phyloP scores from a whole-genome alignment of 2,797 vertebrate genomes.

The Caiman crocodilus region DNA sequence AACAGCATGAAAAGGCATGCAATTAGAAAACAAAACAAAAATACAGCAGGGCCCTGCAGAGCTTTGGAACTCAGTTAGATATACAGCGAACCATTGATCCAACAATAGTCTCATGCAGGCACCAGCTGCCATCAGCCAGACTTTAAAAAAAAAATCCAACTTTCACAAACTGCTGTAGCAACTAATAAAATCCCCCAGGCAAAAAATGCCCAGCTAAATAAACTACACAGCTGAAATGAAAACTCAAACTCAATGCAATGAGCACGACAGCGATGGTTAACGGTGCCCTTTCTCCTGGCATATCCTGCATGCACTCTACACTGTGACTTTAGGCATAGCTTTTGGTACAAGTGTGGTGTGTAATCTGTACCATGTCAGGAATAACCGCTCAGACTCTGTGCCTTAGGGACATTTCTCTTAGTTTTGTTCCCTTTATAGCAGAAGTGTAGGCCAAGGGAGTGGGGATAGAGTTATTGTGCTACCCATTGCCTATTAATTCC shows the following conservation, averaged over 20 bases:
- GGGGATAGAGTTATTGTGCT: neutral
- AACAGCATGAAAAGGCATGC: neutral
- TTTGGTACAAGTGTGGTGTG: no score
- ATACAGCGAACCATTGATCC: fast-evolving
- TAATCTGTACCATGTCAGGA: fast-evolving
- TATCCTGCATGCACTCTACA: neutral
- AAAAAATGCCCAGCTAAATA: neutral
- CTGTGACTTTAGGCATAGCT: neutral
- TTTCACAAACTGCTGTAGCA: fast-evolving
- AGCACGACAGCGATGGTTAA: neutral
- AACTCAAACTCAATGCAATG: neutral
- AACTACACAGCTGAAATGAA: neutral
- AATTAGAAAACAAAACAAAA: neutral
- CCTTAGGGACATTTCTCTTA: neutral
- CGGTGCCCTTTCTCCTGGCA: no score
- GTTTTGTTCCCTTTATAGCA: neutral
- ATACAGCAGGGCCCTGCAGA: neutral
- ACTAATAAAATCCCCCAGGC: fast-evolving
- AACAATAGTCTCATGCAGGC: fast-evolving
- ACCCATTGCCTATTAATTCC: neutral
- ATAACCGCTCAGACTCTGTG: neutral
- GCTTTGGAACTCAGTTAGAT: neutral
- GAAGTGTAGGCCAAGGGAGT: neutral
- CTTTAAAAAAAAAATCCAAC: neutral
- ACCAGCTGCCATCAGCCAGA: neutral